Evolutionary conservation across 2,888 invertebrate genomes (phyloP).

Genomic region (Sphecodes monilicornis): DNA sequence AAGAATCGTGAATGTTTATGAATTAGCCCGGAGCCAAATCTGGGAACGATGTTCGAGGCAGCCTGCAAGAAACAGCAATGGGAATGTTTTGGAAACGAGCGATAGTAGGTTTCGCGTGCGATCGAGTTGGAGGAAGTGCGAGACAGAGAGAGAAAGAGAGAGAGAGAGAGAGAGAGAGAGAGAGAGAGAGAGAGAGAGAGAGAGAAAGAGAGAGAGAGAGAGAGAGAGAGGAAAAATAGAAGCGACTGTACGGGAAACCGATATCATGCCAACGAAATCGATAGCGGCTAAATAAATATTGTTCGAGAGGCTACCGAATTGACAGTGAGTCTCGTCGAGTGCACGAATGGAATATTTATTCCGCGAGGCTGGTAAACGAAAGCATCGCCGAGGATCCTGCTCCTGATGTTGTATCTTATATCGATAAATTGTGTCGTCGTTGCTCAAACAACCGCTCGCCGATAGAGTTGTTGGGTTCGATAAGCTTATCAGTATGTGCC

Average conservation of each 20-base stretch:
- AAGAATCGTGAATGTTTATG: constrained; percentile 17
- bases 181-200: too few species aligned
- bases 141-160: constrained; percentile 8
- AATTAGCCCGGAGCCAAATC: constrained; percentile 24
- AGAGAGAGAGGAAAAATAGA: constrained; percentile 44
- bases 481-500: constrained; percentile 16
- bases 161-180: too few species aligned
- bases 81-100: constrained; percentile 6
- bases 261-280: constrained; percentile 70
- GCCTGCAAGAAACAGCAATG: constrained; percentile 37
- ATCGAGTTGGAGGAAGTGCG: constrained; percentile 19
- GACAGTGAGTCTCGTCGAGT: constrained; percentile 56
- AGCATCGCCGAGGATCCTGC: constrained; percentile 1
- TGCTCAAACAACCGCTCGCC: not conserved
- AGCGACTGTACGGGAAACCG: constrained; percentile 59
- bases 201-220: too few species aligned
- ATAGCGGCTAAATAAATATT: constrained; percentile 71
- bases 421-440: constrained; percentile 26
- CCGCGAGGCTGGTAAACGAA: constrained; percentile 47
- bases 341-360: constrained; percentile 63
- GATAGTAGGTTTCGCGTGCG: constrained; percentile 26
- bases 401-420: constrained; percentile 18
- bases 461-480: not conserved
- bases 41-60: constrained; percentile 29
- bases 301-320: constrained; percentile 65